Evolutionary conservation across 2,888 invertebrate species (phyloP), one percentile per base, ranked within the genome.

Genomic region (Brenthis ino): DNA sequence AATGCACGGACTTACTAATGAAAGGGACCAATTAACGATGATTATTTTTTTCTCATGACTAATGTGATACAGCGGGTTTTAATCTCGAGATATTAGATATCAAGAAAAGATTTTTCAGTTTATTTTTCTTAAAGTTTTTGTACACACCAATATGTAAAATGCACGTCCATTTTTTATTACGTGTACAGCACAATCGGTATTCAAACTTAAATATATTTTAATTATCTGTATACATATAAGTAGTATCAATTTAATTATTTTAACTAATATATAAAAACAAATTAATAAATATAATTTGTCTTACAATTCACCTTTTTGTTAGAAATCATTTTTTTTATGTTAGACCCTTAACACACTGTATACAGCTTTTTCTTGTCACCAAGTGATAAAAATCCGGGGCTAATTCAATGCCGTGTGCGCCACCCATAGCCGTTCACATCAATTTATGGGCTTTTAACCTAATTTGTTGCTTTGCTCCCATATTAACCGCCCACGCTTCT

Each of bases 401-500:
- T 89, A 92, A 91, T 93, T 91, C 91, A 78, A 80, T 80, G 82
- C 85, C 83, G 86, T 80, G 85, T 79, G 85, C 85, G 87, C 91
- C 91, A 91, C 92, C 90, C 91, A 91, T 83, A 79, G 86, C 86
- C 85, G 87, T 85, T 87, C 85, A 87, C 88, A 87, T 89, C 87
- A 87, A 91, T 91, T 93, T 91, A 91, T 92, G 88, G 89, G 89
- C 91, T 91, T 91, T 91, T 91, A 91, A 87, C 87, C 89, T 91
- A 91, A 93, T 93, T 92, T 91, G 91, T 91, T 89, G 86, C 75
- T 73, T 89, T 88, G 85, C 75, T 68, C 69, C 68, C 69, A 73
- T 76, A 80, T 83, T 82, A 83, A 80, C 80, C 74, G 75, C 76
- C 76, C 73, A 75, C 76, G 70, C 71, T 60, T 66, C 65, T 67